phyloP scores from a whole-genome alignment of 1,140 invertebrate genomes.

The Hyphantria cunea region DNA sequence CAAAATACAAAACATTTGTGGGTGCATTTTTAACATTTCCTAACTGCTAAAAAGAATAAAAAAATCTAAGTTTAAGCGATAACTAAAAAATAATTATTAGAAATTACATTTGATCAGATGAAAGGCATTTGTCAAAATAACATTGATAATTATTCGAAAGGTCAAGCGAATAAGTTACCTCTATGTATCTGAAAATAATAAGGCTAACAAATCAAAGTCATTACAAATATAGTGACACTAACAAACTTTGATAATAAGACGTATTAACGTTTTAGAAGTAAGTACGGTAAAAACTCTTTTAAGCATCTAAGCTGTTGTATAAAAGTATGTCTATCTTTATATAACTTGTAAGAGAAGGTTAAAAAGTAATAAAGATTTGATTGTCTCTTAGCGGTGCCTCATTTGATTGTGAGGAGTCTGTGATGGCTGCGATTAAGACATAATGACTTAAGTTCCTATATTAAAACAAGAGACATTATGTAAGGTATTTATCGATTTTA shows the following conservation, averaged over 20 bases:
- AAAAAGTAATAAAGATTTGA: constrained; percentile 28
- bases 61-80: no score
- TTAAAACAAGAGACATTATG: constrained; percentile 7
- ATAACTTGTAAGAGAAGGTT: constrained; percentile 11
- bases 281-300: not conserved
- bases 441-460: constrained; percentile 17
- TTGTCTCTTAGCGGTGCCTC: constrained; percentile 23
- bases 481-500: not conserved
- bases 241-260: not conserved
- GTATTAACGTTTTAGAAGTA: constrained; percentile 1
- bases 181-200: no score
- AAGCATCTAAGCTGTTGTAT: not conserved
- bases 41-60: no score
- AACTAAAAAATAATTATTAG: no score
- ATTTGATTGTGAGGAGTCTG: constrained; percentile 22
- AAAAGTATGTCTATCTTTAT: constrained; percentile 18
- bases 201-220: not conserved
- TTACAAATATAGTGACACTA: not conserved
- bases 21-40: no score
- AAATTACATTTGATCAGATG: no score
- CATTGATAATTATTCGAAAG: no score
- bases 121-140: no score
- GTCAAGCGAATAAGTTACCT: no score
- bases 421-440: constrained; percentile 27
- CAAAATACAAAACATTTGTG: no score